Base-by-base conservation (phyloP, 2,888 invertebrate genomes). In the Heterodera filipjevi region DNA sequence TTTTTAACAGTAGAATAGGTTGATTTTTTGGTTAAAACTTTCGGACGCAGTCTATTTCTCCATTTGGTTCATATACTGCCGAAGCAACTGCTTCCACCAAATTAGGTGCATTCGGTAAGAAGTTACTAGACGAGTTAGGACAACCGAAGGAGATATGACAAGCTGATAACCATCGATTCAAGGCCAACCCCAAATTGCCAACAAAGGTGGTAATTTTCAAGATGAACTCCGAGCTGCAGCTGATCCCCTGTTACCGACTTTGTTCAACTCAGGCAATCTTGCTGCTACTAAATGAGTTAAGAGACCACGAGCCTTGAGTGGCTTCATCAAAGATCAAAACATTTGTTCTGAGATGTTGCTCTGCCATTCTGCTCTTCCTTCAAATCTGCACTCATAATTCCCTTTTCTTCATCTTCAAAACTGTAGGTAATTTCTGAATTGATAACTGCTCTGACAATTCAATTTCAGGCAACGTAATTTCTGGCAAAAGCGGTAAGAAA, bases 111-210 rank as follows among this genome's bases (percentile, higher is more conserved):
- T 71, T n/a, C 71, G 27, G n/a, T 71, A 71, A 71, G 30, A 71
- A 71, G 30, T 71, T 10, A 12, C 6, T 10, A 71, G 71, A 19
- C 71, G 71, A 71, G 39, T 71, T 71, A 30, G 71, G n/a, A 27
- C 46, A 30, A 71, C 71, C 6, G 46, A n/a, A 3, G 71, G 71
- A n/a, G 71, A 71, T 2, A n/a, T n/a, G n/a, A 30, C 8, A 5
- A 71, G 12, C n/a, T 71, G 71, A 44, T 71, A 32, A 71, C 71
- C 71, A 71, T 71, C 8, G 71, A 71, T 71, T 71, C 71, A 22
- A 71, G 71, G 8, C 71, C 71, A 46, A 44, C 27, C 10, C 71
- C 71, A n/a, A 10, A n/a, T n/a, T 46, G 71, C 8, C 14, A 27
- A 32, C 19, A 22, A n/a, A 10, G 71, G 22, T 6, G 71, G 10